A percentile compares a stretch with the other conserved stretches of the same genome.
Conservation (phyloP, 2,888 invertebrate species). For the Autographa pulchrina region DNA sequence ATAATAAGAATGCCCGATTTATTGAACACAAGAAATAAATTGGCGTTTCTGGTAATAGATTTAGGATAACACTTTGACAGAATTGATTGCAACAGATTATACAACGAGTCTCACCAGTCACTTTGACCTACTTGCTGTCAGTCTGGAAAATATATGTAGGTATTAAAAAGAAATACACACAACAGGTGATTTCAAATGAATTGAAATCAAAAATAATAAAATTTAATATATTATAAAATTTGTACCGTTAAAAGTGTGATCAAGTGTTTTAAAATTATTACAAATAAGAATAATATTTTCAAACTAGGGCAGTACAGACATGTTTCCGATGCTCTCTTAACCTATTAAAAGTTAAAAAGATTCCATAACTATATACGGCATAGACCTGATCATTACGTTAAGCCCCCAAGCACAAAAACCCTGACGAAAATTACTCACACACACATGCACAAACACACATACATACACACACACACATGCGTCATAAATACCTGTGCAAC, state of each 20-base stretch:
- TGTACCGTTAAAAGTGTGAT: too few relatives aligned
- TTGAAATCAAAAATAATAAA: too few relatives aligned
- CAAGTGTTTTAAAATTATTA: too few relatives aligned
- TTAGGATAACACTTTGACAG: slow-evolving; percentile 59
- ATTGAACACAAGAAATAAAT: slow-evolving; percentile 46
- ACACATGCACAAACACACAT: slow-evolving; percentile 46
- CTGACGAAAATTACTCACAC: slow-evolving; percentile 62
- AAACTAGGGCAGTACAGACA: slow-evolving; percentile 18
- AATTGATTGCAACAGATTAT: slow-evolving; percentile 61
- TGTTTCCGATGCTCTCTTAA: slow-evolving; percentile 30
- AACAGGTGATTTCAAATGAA: background rate
- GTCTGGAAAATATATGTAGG: slow-evolving; percentile 33
- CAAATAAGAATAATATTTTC: background rate
- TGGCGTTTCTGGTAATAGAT: slow-evolving; percentile 55
- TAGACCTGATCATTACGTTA: slow-evolving; percentile 57
- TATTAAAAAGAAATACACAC: slow-evolving; percentile 24
- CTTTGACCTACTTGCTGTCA: slow-evolving; percentile 50
- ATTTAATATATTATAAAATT: too few relatives aligned
- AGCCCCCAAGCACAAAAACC: slow-evolving; percentile 62
- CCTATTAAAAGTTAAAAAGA: slow-evolving; percentile 37
- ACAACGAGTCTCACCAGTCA: slow-evolving; percentile 50
- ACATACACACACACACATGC: slow-evolving; percentile 52
- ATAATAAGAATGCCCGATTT: slow-evolving; percentile 49
- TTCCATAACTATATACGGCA: slow-evolving; percentile 11
- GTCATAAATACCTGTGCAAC: slow-evolving; percentile 47